A percentile compares a stretch with the other conserved stretches of the same genome.
These are phyloP conservation scores for Nasonia giraulti DNA, from an alignment of 1,140 invertebrate genomes.

Conservation along the genomic window DNA sequence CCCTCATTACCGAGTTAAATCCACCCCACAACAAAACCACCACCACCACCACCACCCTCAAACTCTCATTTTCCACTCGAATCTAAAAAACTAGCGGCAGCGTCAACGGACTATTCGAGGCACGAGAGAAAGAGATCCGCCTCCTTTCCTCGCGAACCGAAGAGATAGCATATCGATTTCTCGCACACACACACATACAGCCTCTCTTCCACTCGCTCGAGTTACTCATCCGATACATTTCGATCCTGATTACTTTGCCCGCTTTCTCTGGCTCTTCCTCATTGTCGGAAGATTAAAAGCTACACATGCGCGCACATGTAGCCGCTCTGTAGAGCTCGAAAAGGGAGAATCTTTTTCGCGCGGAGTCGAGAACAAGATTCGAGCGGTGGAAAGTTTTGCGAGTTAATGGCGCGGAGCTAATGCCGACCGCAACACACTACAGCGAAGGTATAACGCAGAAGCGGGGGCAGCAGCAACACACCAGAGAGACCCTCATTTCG, in stretches of 20 bases:
- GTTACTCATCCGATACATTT: background rate
- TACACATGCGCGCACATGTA: background rate
- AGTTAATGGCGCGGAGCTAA: constrained; percentile 74
- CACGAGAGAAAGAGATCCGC: constrained; percentile 50
- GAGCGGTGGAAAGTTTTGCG: constrained; percentile 72
- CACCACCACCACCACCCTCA: no score
- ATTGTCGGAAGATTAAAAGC: constrained; percentile 39
- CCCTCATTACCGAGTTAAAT: no score
- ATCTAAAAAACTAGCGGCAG: no score
- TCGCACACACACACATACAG: background rate
- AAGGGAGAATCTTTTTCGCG: constrained; percentile 57
- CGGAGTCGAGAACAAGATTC: constrained; percentile 63
- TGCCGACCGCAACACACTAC: constrained; percentile 66
- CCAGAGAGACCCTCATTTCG: constrained; percentile 26
- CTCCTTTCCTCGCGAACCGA: constrained; percentile 51
- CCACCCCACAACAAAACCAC: no score
- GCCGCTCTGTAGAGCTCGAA: constrained; percentile 52
- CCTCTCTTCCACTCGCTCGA: background rate
- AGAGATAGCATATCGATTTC: constrained; percentile 60
- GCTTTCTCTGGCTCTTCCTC: background rate
- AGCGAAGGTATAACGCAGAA: background rate
- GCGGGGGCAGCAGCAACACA: constrained; percentile 58
- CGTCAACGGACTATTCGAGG: constrained; percentile 66
- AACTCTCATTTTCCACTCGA: no score
- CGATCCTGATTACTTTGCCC: constrained; percentile 34